Evolutionary conservation across 2,888 invertebrate species (phyloP).

Genomic region (Drosophila tripunctata): DNA sequence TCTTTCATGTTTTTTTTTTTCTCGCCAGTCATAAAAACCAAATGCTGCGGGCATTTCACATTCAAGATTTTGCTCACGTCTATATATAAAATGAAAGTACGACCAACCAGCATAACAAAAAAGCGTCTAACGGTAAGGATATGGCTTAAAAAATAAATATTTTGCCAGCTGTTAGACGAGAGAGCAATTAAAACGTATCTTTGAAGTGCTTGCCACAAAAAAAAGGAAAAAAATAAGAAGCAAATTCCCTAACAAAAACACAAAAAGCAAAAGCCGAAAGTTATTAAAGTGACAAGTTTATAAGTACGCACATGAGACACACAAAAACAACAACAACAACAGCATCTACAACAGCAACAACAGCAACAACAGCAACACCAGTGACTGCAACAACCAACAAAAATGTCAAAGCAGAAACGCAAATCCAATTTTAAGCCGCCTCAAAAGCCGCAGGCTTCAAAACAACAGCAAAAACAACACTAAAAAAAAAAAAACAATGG

Average conservation of each 20-base stretch:
- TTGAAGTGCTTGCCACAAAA: slow-evolving; percentile 43
- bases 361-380: slow-evolving; percentile 25
- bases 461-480: slow-evolving; percentile 45
- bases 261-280: slow-evolving; percentile 38
- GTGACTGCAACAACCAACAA: slow-evolving; percentile 17
- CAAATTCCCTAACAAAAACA: background rate
- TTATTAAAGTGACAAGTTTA: slow-evolving; percentile 77
- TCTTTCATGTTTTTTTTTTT: slow-evolving; percentile 58
- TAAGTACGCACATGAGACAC: slow-evolving; percentile 60
- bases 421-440: slow-evolving; percentile 77
- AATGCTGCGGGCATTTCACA: slow-evolving; percentile 57
- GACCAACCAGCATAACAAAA: background rate
- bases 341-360: slow-evolving; percentile 15
- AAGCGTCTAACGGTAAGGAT: slow-evolving; percentile 14
- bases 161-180: slow-evolving; percentile 61
- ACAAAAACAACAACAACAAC: slow-evolving; percentile 26
- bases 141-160: slow-evolving; percentile 31
- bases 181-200: slow-evolving; percentile 69
- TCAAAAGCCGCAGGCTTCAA: slow-evolving; percentile 70
- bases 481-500: slow-evolving; percentile 64
- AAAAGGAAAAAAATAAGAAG: slow-evolving; percentile 10
- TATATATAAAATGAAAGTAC: slow-evolving; percentile 50
- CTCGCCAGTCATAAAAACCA: slow-evolving; percentile 57
- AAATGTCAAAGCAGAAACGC: slow-evolving; percentile 62
- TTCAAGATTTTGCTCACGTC: slow-evolving; percentile 50